Evolutionary conservation across 2,113 vertebrate genomes (phyloP).

Genomic region (Fukomys damarensis): DNA sequence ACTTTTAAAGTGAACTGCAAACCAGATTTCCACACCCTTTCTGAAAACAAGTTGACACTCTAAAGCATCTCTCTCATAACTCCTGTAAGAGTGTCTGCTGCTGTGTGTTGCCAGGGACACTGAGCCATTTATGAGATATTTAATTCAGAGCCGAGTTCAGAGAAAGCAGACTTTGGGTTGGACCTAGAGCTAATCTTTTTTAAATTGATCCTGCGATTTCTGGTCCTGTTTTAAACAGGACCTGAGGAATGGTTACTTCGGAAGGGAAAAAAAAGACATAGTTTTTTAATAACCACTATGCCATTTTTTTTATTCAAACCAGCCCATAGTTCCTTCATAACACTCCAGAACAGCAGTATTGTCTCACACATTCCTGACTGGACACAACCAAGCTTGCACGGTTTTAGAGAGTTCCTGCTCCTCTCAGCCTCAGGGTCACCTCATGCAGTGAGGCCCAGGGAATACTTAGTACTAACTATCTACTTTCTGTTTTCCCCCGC

Average conservation of each 20-base stretch:
- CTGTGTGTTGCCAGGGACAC: background rate
- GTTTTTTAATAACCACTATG: background rate
- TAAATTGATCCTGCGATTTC: background rate
- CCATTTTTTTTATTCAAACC: background rate
- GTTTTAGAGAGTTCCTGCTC: background rate
- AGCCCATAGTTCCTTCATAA: background rate
- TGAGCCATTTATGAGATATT: background rate
- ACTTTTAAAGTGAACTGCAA: constrained; percentile 14
- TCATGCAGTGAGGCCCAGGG: background rate
- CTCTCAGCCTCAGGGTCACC: background rate
- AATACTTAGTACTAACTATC: background rate
- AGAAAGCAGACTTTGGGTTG: background rate
- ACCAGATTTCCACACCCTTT: background rate
- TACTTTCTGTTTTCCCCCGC: too few species aligned
- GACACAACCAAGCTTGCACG: background rate
- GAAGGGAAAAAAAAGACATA: background rate
- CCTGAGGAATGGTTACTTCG: background rate
- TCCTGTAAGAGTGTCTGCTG: background rate
- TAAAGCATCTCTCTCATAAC: background rate
- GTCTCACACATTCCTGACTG: background rate
- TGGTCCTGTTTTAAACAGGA: background rate
- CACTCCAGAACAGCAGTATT: background rate
- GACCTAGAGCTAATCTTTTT: background rate
- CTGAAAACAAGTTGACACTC: background rate
- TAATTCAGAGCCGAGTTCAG: background rate